Percentiles rank a stretch among this genome's conserved stretches.
phyloP scores from a whole-genome alignment of 2,888 invertebrate genomes.

The Embidobia sp. region DNA sequence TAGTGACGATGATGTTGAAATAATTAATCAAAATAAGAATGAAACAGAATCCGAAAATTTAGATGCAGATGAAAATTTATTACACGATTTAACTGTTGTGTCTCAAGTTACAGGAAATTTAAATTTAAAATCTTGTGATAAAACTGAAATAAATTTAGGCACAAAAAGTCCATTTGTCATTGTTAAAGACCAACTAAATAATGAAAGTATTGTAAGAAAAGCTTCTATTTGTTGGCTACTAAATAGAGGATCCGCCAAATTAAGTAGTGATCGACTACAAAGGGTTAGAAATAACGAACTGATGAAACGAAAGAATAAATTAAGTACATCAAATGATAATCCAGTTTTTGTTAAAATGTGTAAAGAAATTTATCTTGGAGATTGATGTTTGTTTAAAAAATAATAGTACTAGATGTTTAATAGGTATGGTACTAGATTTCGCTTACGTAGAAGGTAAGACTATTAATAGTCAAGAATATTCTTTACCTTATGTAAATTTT shows the following conservation, averaged over 20 bases:
- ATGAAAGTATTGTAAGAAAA: slow-evolving; percentile 29
- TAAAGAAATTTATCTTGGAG: slow-evolving; percentile 30
- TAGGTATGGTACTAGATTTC: slow-evolving; percentile 37
- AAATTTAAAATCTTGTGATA: slow-evolving; percentile 17
- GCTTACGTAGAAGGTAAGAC: slow-evolving; percentile 22
- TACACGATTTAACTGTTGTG: slow-evolving; percentile 21
- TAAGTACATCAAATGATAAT: background rate
- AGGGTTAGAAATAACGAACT: slow-evolving; percentile 11
- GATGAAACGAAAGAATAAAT: background rate
- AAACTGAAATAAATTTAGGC: slow-evolving; percentile 5
- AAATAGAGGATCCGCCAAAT: slow-evolving; percentile 27
- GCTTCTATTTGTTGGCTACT: slow-evolving; percentile 50
- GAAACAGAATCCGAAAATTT: background rate
- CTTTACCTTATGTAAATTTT: slow-evolving; percentile 6
- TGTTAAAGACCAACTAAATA: background rate
- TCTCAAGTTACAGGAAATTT: slow-evolving; percentile 14
- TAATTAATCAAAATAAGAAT: too few species aligned
- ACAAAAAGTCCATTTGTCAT: slow-evolving; percentile 1
- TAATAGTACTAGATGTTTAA: slow-evolving; percentile 17
- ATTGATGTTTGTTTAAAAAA: slow-evolving; percentile 45
- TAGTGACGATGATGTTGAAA: background rate
- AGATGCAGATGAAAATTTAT: slow-evolving; percentile 3
- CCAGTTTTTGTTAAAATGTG: slow-evolving; percentile 13
- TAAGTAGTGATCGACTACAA: slow-evolving; percentile 28
- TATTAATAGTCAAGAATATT: slow-evolving; percentile 14